Evolutionary conservation across 2,797 vertebrate genomes (phyloP).

Genomic region (Monodelphis domestica): DNA sequence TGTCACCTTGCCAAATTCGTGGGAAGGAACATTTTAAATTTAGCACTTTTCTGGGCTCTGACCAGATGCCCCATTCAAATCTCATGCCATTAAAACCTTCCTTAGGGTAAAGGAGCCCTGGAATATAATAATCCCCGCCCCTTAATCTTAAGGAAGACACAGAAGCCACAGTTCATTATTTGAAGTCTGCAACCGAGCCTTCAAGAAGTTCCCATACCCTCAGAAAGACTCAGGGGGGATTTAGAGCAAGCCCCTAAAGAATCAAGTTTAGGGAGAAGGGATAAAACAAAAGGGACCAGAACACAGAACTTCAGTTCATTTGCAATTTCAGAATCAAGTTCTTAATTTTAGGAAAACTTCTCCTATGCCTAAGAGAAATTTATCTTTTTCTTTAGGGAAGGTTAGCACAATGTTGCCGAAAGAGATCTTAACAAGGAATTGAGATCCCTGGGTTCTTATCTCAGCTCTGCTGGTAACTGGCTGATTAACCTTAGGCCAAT

Average conservation of each 20-base stretch:
- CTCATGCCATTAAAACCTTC: constrained; percentile 52
- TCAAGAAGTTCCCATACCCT: constrained; percentile 64
- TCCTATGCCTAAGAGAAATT: not conserved
- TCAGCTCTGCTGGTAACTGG: not conserved
- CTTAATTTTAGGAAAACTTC: not conserved
- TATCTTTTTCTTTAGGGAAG: too few species aligned
- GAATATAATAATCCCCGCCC: not conserved
- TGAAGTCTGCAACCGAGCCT: constrained; percentile 46
- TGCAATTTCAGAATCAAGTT: not conserved
- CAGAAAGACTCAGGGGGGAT: constrained; percentile 67
- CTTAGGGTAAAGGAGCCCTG: constrained; percentile 47
- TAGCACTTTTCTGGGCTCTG: constrained; percentile 1
- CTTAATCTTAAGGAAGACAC: constrained; percentile 39
- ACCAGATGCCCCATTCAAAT: constrained; percentile 65
- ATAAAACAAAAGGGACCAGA: not conserved
- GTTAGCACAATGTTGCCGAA: not conserved
- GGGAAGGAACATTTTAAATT: not conserved
- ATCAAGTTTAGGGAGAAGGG: not conserved
- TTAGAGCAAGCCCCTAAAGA: constrained; percentile 60
- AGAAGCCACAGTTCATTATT: constrained; percentile 19
- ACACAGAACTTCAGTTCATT: not conserved
- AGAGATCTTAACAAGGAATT: not conserved
- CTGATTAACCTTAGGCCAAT: not conserved
- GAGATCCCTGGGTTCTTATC: not conserved
- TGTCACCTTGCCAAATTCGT: not conserved